A percentile compares a stretch with the other conserved stretches of the same genome.
Evolutionary conservation across 2,888 invertebrate genomes (phyloP).

Genomic region (Mongoloraphidia duomilia): DNA sequence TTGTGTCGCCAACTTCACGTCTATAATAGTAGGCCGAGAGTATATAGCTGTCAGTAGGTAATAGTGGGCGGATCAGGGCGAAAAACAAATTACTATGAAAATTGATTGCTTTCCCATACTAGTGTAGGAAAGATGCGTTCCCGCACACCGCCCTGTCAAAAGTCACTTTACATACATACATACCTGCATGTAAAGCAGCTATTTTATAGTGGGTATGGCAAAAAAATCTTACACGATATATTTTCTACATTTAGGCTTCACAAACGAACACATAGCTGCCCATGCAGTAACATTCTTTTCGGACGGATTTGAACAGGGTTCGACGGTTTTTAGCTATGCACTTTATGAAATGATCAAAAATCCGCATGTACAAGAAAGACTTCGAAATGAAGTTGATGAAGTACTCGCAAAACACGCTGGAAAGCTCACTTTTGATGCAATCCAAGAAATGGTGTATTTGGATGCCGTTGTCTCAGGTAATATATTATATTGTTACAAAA

Average conservation of each 20-base stretch:
- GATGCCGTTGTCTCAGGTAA: conserved; percentile 28
- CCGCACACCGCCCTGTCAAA: too few species aligned
- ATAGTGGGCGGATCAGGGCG: too few species aligned
- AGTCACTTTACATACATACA: too few species aligned
- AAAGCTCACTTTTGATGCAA: conserved; percentile 26
- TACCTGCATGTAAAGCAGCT: too few species aligned
- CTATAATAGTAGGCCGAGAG: too few species aligned
- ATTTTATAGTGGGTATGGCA: too few species aligned
- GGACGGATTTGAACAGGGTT: conserved; percentile 35
- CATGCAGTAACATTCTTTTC: conserved; percentile 29
- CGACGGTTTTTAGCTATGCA: conserved; percentile 26
- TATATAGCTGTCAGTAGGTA: too few species aligned
- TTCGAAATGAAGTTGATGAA: conserved; percentile 26
- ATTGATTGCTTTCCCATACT: too few species aligned
- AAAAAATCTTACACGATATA: neutral
- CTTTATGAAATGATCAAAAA: conserved; percentile 28
- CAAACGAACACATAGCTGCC: conserved; percentile 22
- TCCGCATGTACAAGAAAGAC: conserved; percentile 26
- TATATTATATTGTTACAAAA: too few species aligned
- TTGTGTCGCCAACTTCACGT: too few species aligned
- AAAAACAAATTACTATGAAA: too few species aligned
- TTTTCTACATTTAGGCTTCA: conserved; percentile 14
- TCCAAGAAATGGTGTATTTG: conserved; percentile 31
- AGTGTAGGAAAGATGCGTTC: too few species aligned
- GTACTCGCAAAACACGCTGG: conserved; percentile 21